Evolutionary conservation across 2,797 vertebrate genomes (phyloP).

Genomic region (Argentina silus): DNA sequence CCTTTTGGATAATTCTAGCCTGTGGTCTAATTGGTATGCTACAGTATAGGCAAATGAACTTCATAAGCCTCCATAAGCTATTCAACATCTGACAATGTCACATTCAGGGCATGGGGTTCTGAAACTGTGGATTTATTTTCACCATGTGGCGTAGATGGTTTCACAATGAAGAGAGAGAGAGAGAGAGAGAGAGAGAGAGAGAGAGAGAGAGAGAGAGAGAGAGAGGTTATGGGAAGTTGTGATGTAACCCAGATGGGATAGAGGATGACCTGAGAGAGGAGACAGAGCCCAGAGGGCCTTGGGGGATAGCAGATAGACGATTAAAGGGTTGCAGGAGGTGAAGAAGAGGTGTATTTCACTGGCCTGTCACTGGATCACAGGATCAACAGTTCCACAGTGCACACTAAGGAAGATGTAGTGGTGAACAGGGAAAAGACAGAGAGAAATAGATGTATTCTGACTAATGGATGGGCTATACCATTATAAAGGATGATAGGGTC

Average conservation of each 20-base stretch:
- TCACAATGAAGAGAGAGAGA: neutral
- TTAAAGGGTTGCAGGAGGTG: neutral
- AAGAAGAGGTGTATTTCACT: slow-evolving; percentile 6
- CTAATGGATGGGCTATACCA: too few species aligned
- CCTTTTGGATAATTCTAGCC: too few species aligned
- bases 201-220: neutral
- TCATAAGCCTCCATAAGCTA: neutral
- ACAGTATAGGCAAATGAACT: neutral
- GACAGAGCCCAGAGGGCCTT: neutral
- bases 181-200: neutral
- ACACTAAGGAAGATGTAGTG: neutral
- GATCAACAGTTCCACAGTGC: neutral
- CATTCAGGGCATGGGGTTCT: neutral
- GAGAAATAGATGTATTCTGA: neutral
- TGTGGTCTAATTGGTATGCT: neutral
- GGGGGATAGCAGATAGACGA: neutral
- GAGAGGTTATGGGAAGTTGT: neutral
- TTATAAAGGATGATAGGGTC: too few species aligned
- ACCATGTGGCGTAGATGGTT: neutral
- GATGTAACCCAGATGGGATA: neutral
- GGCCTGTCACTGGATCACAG: neutral
- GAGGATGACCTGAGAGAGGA: neutral
- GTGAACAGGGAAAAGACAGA: neutral
- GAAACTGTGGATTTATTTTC: neutral
- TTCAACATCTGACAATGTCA: neutral